Base-by-base conservation (phyloP, 2,888 invertebrate species). In the Oscheius sp. region DNA sequence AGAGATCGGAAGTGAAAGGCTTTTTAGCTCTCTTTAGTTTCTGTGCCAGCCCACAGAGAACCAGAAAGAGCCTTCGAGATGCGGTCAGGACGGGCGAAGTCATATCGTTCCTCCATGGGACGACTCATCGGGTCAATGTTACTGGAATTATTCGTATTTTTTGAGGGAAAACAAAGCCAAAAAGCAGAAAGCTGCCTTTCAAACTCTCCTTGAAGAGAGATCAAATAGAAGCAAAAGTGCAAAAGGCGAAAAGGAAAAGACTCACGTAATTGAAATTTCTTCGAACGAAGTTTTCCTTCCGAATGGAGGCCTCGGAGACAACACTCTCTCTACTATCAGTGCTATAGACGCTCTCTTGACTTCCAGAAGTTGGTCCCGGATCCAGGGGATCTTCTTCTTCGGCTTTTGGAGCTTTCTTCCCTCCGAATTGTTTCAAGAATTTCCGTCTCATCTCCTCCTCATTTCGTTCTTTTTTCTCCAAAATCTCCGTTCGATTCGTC, bases 191-290 rank as follows among this genome's bases (percentile, higher is more conserved):
- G n/a, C 37, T 37, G 37, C 37, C 15, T 37, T 37, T 15, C 37
- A 12, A 25, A n/a, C n/a, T n/a, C n/a, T n/a, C n/a, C 4, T 25
- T 17, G 20, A 48, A 48, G 48, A 17, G 3, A 25, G 12, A 27
- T 42, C 8, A 6, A 61, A 42, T 42, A 61, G 25, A 27, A 1
- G 12, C 17, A 61, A 20, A 25, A 57, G 29, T 55, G 66, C 66
- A n/a, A 37, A 42, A 25, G 17, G 29, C 15, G 25, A 17, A 17
- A n/a, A 20, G 25, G 29, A 33, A 63, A 37, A 4, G 39, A 52
- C 48, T 25, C 29, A 52, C 29, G 67, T 84, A 84, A 70, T 84
- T 82, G 75, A 84, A 84, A 61, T 82, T 74, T 55, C 84, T 72
- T 25, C 83, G 74, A 46, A 82, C 74, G 48, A 72, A 72, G 34